Conservation (phyloP, 53 echinoderm and acorn worm genomes). For the Antedon mediterranea region DNA sequence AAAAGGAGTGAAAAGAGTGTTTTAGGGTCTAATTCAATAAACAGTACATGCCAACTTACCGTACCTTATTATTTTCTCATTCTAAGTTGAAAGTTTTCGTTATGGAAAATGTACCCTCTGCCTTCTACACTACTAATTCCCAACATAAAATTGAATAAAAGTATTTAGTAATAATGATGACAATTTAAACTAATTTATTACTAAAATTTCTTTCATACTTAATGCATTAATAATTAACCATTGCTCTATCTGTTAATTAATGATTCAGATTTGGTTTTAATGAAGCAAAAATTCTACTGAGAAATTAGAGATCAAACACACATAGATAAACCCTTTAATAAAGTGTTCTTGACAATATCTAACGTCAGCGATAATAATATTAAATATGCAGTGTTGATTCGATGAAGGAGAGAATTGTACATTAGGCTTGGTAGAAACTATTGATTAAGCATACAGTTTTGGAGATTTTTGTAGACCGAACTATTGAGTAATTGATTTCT, state of each 20-base stretch:
- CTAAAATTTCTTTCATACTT: too few relatives aligned
- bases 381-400: not conserved
- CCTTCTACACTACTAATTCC: too few relatives aligned
- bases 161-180: too few relatives aligned
- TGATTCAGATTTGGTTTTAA: not conserved
- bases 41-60: too few relatives aligned
- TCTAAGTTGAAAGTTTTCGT: too few relatives aligned
- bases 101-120: too few relatives aligned
- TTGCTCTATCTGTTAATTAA: not conserved
- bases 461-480: not conserved
- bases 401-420: not conserved
- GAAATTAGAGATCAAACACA: not conserved
- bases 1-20: too few relatives aligned
- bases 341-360: not conserved
- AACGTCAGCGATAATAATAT: not conserved
- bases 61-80: too few relatives aligned
- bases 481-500: not conserved
- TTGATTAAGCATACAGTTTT: not conserved
- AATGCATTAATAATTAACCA: too few relatives aligned
- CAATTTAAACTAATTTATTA: too few relatives aligned
- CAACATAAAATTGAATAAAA: too few relatives aligned
- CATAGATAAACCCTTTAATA: not conserved
- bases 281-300: not conserved
- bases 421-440: not conserved
- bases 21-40: too few relatives aligned